Percentiles rank a stretch among this genome's conserved stretches.
Evolutionary conservation across 2,797 vertebrate species (phyloP).

Genomic region (Ciconia nigra): DNA sequence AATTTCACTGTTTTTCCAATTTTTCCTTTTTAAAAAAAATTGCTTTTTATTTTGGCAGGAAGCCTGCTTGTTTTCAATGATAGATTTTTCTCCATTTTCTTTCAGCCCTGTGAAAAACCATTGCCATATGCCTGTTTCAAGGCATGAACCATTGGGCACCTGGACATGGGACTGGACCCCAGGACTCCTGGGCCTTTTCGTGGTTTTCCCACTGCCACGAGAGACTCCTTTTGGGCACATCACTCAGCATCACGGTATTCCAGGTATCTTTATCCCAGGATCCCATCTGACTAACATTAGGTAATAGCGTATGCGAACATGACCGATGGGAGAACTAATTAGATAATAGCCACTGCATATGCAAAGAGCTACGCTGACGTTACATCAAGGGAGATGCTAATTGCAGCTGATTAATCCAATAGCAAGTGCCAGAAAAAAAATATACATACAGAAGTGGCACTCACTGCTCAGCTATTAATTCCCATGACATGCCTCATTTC

Average conservation of each 20-base stretch:
- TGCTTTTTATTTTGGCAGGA: not conserved
- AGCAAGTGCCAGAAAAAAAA: not conserved
- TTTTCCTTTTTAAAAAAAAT: not conserved
- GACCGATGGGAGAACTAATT: not conserved
- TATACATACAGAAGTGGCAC: not conserved
- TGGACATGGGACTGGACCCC: not conserved
- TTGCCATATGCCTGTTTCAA: not conserved
- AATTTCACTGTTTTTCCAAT: not conserved
- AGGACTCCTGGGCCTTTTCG: fast-evolving
- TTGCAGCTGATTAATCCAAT: slow-evolving; percentile 22
- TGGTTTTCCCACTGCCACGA: not conserved
- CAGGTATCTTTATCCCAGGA: not conserved
- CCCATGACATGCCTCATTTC: slow-evolving; percentile 34
- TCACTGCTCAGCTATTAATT: slow-evolving; percentile 54
- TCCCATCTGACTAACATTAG: not conserved
- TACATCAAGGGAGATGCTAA: slow-evolving; percentile 4
- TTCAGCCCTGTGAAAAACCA: not conserved
- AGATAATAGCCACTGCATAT: not conserved
- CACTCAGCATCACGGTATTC: slow-evolving; percentile 18
- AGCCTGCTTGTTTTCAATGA: not conserved
- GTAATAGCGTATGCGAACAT: not conserved
- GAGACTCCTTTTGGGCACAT: not conserved
- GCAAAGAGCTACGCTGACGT: not conserved
- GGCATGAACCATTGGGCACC: fast-evolving
- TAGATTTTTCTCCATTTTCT: not conserved